Evolutionary conservation across 1,140 invertebrate species (phyloP).

Genomic region (Dreissena rostriformis): DNA sequence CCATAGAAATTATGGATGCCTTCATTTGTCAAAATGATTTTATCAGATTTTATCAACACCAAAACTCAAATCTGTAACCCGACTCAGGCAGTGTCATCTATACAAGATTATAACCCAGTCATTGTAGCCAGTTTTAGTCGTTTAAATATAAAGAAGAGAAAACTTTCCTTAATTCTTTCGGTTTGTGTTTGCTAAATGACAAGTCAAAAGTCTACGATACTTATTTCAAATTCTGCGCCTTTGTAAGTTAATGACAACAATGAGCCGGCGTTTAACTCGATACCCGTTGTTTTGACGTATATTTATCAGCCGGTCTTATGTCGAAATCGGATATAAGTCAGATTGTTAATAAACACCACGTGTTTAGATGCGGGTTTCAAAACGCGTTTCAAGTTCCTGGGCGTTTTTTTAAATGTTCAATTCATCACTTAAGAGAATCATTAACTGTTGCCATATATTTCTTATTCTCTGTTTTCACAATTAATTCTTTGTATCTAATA

Average conservation of each 20-base stretch:
- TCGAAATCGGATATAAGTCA: conserved; percentile 38
- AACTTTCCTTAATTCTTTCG: neutral
- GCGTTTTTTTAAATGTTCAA: neutral
- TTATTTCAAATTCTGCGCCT: too few species aligned
- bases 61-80: too few species aligned
- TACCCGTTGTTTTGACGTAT: conserved; percentile 27
- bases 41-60: conserved; percentile 42
- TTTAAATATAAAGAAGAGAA: neutral
- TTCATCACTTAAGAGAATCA: neutral
- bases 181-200: conserved; percentile 40
- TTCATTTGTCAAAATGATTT: conserved; percentile 54
- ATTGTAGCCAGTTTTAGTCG: too few species aligned
- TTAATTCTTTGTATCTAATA: too few species aligned
- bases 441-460: neutral
- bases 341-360: neutral
- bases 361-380: too few species aligned
- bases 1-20: conserved; percentile 18
- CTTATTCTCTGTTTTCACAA: too few species aligned
- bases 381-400: too few species aligned
- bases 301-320: conserved; percentile 29
- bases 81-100: too few species aligned
- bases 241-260: too few species aligned
- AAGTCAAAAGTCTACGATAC: conserved; percentile 18
- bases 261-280: conserved; percentile 31
- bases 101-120: too few species aligned